Base-by-base conservation (phyloP, 2,113 vertebrate genomes). In the Chamaetylas fuelleborni region DNA sequence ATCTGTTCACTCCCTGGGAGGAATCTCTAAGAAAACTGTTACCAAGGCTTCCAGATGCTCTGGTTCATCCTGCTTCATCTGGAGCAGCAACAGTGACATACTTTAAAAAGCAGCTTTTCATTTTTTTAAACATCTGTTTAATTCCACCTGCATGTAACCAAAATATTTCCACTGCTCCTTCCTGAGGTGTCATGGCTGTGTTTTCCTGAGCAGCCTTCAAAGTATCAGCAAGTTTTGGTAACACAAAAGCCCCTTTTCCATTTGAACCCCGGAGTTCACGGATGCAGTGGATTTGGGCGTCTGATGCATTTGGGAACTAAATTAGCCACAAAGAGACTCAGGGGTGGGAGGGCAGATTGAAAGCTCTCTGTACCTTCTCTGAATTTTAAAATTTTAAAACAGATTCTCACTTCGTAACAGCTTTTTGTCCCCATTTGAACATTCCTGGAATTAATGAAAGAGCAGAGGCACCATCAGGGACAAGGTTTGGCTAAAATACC, bases 31-130 rank as follows among this genome's bases (percentile, higher is more conserved):
- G 76, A 96, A 91, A 92, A 86, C 94, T 93, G 92, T 97, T 93
- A 96, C 95, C 92, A 94, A 97, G 93, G 92, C 93, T 95, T 96
- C 94, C 80, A 94, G 95, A 94, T 94, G 80, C 88, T 96, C 74
- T 67, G 29, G 76, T 86, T 95, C 91, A 80, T 69, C 77, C 76
- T 83, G 81, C 78, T 96, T 93, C 85, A 89, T 83, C 84, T 92
- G 74, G 84, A 93, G 73, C 60, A 81, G 58, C 77, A 66, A 73
- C 31, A 71, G 73, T 71, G 65, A 80, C 76, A 91, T 34, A 61
- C 67, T 89, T 82, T 7, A 40, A 72, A 88, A 93, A 79, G 80
- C 78, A 96, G 93, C 60, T 56, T 92, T 84, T 92, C 36, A 29
- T 94, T 93, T 93, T 89, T 89, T 80, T 51, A 72, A 86, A 88